Base-by-base conservation (phyloP, 2,113 vertebrate genomes). In the Heliornis fulica region DNA sequence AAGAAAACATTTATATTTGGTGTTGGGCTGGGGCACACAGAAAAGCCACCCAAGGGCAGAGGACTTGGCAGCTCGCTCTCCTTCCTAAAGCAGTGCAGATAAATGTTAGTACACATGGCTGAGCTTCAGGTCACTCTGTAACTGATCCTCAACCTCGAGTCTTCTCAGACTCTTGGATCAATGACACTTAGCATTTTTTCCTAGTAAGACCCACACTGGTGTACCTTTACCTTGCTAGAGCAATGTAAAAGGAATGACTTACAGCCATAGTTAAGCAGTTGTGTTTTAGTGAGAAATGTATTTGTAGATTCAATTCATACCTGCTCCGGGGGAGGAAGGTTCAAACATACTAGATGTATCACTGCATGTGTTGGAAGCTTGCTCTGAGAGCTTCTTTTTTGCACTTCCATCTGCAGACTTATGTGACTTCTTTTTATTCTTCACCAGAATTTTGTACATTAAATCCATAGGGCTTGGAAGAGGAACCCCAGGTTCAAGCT, bases 371-470 rank as follows among this genome's bases (percentile, higher is more conserved):
- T 99, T 99, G 65, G 99, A 99, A 29, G 98, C 99, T 94, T 99
- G 99, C 96, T 99, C 99, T 0, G 98, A 98, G 19, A 99, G 98
- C 38, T 99, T 99, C 97, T 99, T 99, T 96, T 99, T 99, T 28
- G 98, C 97, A 84, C 99, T 98, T 45, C 99, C 99, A 21, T 98
- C 98, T 1, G 98, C 97, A 3, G 99, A 99, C 85, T 99, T 99
- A 82, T 98, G 99, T 3, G 99, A 99, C 75, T 99, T 99, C 98
- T 99, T 99, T 95, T 99, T 99, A 97, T 99, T 99, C 96, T 99
- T 99, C 93, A 99, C 99, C 74, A 99, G 97, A 90, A 99, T 99
- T 97, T 99, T 99, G 69, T 99, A 99, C 98, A 99, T 99, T 93
- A 99, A 98, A 61, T 99, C 99, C 97, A 98, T 98, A 3, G 99